Percentiles rank a stretch among this genome's conserved stretches.
Conservation (phyloP, 1,140 invertebrate genomes). For the Plutomurus gul region DNA sequence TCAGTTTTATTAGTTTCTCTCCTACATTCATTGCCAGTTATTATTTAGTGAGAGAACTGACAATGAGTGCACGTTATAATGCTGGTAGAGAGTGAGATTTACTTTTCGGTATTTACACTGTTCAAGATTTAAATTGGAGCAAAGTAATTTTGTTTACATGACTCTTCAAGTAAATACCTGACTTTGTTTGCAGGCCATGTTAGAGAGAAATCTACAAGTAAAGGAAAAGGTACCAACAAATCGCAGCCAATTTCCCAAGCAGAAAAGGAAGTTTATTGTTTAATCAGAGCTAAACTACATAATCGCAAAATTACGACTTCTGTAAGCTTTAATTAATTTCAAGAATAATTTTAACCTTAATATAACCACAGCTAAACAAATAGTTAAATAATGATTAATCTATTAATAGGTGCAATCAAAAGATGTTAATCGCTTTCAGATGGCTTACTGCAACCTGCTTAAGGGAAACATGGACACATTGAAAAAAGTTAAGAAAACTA, state of each 20-base stretch:
- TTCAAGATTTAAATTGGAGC: too few relatives aligned
- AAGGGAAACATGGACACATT: conserved; percentile 84
- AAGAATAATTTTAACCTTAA: neutral
- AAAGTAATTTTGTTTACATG: too few relatives aligned
- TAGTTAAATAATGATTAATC: neutral
- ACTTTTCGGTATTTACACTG: too few relatives aligned
- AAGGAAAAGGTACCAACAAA: neutral
- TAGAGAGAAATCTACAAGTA: neutral
- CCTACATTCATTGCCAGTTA: too few relatives aligned
- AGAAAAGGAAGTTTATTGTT: neutral
- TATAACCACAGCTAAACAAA: neutral
- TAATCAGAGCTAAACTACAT: conserved; percentile 60
- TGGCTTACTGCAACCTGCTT: conserved; percentile 78
- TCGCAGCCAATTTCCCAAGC: neutral
- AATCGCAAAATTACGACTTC: conserved; percentile 79
- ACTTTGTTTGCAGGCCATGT: neutral
- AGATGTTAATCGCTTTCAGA: conserved; percentile 83
- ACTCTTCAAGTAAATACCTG: too few relatives aligned
- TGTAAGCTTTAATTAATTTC: conserved; percentile 59
- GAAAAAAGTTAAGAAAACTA: conserved; percentile 80
- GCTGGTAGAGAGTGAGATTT: too few relatives aligned
- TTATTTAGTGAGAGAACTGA: too few relatives aligned
- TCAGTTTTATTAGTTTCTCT: too few relatives aligned
- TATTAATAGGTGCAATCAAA: conserved; percentile 69
- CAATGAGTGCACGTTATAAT: too few relatives aligned